These are phyloP conservation scores for Drosophila setosimentum DNA, from an alignment of 2,888 invertebrate genomes.

Conservation along the genomic window DNA sequence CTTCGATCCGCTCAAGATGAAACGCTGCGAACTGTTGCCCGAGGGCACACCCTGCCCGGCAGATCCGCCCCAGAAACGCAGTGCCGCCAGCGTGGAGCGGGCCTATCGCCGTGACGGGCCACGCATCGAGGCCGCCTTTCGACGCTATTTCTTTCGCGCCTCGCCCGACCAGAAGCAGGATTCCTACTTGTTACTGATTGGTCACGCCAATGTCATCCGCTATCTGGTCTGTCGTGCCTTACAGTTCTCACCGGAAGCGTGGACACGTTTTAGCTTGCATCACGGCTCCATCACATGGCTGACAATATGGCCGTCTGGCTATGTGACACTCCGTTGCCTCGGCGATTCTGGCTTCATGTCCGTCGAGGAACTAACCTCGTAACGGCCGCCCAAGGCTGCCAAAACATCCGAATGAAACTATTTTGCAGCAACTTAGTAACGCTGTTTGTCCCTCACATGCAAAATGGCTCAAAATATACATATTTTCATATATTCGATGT, in stretches of 20 bases:
- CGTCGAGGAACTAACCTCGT: slow-evolving; percentile 89
- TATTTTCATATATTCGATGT: background rate
- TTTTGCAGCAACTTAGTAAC: background rate
- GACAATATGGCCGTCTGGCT: slow-evolving; percentile 93
- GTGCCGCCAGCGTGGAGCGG: slow-evolving; percentile 93
- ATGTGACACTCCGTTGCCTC: slow-evolving; percentile 91
- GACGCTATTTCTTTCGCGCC: slow-evolving; percentile 96
- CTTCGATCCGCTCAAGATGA: slow-evolving; percentile 87
- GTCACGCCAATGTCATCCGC: slow-evolving; percentile 99
- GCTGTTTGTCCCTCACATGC: background rate
- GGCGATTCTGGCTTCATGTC: slow-evolving; percentile 97
- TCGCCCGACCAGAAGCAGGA: slow-evolving; percentile 92
- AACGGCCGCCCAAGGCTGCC: slow-evolving; percentile 71
- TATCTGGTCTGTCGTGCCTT: slow-evolving; percentile 97
- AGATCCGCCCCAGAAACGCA: slow-evolving; percentile 94
- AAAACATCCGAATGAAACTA: background rate
- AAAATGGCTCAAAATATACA: background rate
- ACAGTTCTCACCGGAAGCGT: slow-evolving; percentile 98
- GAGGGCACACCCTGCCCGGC: slow-evolving; percentile 98
- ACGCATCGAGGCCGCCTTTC: slow-evolving; percentile 97
- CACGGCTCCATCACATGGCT: slow-evolving; percentile 98
- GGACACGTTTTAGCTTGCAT: slow-evolving; percentile 96
- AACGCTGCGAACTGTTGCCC: slow-evolving; percentile 91
- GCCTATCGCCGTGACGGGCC: slow-evolving; percentile 97
- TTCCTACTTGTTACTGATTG: slow-evolving; percentile 95